phyloP scores from a whole-genome alignment of 2,797 vertebrate genomes.

The Enteromius mattozi region DNA sequence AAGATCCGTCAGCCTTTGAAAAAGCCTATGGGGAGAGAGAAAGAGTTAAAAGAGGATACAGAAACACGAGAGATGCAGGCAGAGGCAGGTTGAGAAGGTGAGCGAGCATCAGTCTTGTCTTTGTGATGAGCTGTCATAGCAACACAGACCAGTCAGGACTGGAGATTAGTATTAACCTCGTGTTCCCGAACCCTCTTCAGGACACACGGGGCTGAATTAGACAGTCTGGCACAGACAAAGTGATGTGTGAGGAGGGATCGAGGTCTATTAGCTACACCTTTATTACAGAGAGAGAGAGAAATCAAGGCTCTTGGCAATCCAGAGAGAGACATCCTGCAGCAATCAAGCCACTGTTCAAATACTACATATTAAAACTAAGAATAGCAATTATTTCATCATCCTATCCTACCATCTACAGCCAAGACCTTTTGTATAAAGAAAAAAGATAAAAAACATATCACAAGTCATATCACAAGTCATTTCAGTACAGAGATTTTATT shows the following conservation, averaged over 20 bases:
- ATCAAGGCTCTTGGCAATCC: slow-evolving; percentile 8
- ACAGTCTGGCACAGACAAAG: slow-evolving; percentile 23
- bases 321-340: neutral
- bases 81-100: slow-evolving; percentile 36
- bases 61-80: neutral
- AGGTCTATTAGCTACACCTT: slow-evolving; percentile 22
- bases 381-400: neutral
- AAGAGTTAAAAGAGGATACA: neutral
- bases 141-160: slow-evolving; percentile 17
- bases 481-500: neutral
- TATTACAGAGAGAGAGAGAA: slow-evolving; percentile 8
- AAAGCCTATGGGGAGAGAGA: slow-evolving; percentile 21
- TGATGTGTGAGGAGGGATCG: neutral
- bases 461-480: no score
- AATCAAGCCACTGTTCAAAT: slow-evolving; percentile 25
- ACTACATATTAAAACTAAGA: slow-evolving; percentile 5
- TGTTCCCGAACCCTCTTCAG: slow-evolving; percentile 12
- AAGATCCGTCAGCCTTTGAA: slow-evolving; percentile 4
- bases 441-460: slow-evolving; percentile 1
- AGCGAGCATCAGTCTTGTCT: slow-evolving; percentile 23
- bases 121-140: slow-evolving; percentile 41
- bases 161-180: slow-evolving; percentile 37
- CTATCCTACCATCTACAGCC: neutral
- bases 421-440: slow-evolving; percentile 12
- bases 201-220: slow-evolving; percentile 27